A percentile compares a stretch with the other conserved stretches of the same genome.
Conservation (phyloP, 2,888 invertebrate species). For the Mythimna loreyi region DNA sequence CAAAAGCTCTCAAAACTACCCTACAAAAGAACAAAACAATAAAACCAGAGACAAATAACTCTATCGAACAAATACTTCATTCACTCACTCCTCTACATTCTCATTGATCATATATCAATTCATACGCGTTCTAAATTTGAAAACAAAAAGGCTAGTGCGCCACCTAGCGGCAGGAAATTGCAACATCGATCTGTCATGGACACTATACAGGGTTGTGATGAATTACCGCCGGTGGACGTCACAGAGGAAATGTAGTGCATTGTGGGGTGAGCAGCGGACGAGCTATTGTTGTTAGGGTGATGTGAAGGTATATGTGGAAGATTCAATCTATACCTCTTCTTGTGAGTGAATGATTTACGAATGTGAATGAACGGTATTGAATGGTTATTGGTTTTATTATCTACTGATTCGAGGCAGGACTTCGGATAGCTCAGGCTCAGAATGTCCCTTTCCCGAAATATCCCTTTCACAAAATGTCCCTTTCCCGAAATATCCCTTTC, state of each 20-base stretch:
- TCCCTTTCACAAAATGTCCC: too few relatives aligned
- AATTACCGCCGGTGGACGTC: conserved; percentile 49
- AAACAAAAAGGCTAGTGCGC: conserved; percentile 56
- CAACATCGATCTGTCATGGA: conserved; percentile 63
- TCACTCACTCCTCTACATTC: conserved; percentile 12
- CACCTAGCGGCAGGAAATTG: conserved; percentile 64
- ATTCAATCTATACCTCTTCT: background rate
- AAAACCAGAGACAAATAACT: conserved; percentile 34
- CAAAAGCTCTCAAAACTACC: conserved; percentile 6
- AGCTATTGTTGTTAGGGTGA: conserved; percentile 11
- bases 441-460: too few relatives aligned
- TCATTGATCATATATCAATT: conserved; percentile 52
- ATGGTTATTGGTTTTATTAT: too few relatives aligned
- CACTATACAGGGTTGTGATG: conserved; percentile 49
- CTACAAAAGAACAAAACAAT: background rate
- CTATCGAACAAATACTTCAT: conserved; percentile 12
- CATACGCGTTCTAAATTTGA: conserved; percentile 52
- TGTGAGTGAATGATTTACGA: background rate
- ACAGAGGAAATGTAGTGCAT: conserved; percentile 41
- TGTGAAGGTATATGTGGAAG: background rate
- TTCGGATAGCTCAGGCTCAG: too few relatives aligned
- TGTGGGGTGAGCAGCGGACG: conserved; percentile 14
- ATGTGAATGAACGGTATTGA: background rate
- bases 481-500: too few relatives aligned
- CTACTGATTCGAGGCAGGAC: too few relatives aligned